phyloP scores from a whole-genome alignment of 1,140 invertebrate species.

The Neodiprion pinetum region DNA sequence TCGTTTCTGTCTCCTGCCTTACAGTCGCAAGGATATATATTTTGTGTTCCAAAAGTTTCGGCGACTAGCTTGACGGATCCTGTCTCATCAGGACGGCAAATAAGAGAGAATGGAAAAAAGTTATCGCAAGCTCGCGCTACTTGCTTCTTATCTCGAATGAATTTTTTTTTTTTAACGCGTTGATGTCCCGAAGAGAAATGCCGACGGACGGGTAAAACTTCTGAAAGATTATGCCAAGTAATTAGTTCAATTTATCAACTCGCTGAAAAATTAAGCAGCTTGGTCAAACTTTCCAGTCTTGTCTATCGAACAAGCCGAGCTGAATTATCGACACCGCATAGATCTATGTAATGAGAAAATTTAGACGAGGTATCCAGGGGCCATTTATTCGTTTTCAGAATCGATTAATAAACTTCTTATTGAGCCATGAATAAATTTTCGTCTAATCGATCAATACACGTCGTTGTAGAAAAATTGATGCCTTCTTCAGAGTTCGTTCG shows the following conservation, averaged over 20 bases:
- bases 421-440: too few relatives aligned
- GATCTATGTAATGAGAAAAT: neutral
- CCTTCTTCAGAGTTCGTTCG: too few relatives aligned
- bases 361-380: too few relatives aligned
- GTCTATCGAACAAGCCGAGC: too few relatives aligned
- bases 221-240: conserved; percentile 19
- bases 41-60: neutral
- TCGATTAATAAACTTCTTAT: too few relatives aligned
- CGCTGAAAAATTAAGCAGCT: neutral
- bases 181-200: neutral
- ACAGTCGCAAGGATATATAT: neutral
- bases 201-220: conserved; percentile 23
- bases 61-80: too few relatives aligned
- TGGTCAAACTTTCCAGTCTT: too few relatives aligned
- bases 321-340: too few relatives aligned
- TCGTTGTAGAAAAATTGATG: too few relatives aligned
- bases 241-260: conserved; percentile 36
- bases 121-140: neutral
- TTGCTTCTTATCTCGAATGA: neutral
- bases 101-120: neutral
- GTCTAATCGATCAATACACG: too few relatives aligned
- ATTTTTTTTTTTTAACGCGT: neutral
- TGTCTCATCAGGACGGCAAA: neutral
- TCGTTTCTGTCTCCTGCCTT: too few relatives aligned
- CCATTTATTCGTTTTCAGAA: too few relatives aligned